Conservation (phyloP, 2,797 vertebrate genomes). For the Anabacerthia variegaticeps region DNA sequence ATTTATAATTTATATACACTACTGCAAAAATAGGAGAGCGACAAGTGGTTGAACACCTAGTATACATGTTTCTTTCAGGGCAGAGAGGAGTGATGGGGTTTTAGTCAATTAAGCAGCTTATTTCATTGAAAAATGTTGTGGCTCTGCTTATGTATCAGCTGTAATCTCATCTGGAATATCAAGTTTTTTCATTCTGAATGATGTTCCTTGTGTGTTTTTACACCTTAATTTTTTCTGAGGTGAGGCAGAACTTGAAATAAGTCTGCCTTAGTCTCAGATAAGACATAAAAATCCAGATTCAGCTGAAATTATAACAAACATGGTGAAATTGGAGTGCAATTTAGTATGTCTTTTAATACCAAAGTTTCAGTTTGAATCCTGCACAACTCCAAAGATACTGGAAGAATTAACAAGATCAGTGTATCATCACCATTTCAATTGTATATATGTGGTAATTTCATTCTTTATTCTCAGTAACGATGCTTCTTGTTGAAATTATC, state of each 20-base stretch:
- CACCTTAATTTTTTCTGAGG: neutral
- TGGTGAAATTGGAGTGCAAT: accelerated
- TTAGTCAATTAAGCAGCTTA: neutral
- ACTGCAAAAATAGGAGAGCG: neutral
- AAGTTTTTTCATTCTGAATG: neutral
- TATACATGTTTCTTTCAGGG: accelerated
- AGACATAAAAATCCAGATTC: neutral
- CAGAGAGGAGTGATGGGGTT: accelerated
- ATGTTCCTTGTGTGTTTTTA: neutral
- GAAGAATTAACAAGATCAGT: neutral
- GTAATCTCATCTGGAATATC: neutral
- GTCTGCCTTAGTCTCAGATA: neutral
- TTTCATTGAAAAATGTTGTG: neutral
- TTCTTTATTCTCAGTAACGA: neutral
- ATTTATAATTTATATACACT: neutral
- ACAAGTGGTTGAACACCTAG: neutral
- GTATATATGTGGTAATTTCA: neutral
- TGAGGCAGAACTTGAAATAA: neutral
- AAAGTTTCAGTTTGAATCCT: neutral
- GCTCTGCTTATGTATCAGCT: neutral
- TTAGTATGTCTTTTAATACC: neutral
- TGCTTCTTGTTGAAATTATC: neutral
- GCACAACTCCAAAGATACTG: neutral
- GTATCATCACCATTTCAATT: neutral
- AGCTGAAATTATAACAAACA: neutral